phyloP scores from a whole-genome alignment of 2,113 vertebrate species.

The Neogobius melanostomus region DNA sequence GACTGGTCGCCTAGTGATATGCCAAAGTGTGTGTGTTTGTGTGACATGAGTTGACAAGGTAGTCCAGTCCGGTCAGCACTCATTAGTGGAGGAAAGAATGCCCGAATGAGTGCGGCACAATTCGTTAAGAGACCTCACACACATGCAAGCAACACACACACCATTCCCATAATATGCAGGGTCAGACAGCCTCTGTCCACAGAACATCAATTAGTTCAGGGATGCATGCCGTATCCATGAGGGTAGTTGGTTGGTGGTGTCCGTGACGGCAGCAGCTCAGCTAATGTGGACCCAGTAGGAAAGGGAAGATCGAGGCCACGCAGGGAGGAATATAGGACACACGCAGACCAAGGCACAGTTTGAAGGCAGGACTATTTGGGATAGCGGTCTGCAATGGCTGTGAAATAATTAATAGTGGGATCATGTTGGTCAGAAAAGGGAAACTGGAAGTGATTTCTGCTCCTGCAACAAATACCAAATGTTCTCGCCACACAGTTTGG shows the following conservation, averaged over 20 bases:
- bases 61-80: conserved; percentile 65
- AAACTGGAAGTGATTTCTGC: conserved; percentile 5
- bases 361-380: conserved; percentile 4
- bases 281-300: conserved; percentile 40
- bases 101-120: conserved; percentile 57
- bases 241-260: conserved; percentile 22
- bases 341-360: conserved; percentile 20
- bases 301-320: conserved; percentile 44
- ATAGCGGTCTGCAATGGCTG: conserved; percentile 12
- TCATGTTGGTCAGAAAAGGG: conserved; percentile 1
- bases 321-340: conserved; percentile 35
- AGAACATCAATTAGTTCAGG: conserved; percentile 67
- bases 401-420: conserved; percentile 16
- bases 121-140: conserved; percentile 52
- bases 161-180: conserved; percentile 13
- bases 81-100: conserved; percentile 70
- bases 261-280: conserved; percentile 43
- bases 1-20: conserved; percentile 62
- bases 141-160: conserved; percentile 15
- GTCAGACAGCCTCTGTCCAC: conserved; percentile 47
- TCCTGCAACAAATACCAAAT: not conserved
- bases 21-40: conserved; percentile 39
- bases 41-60: conserved; percentile 51
- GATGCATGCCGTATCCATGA: conserved; percentile 47
- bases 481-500: not conserved